Evolutionary conservation across 2,797 vertebrate species (phyloP).

Genomic region (Phoeniculus purpureus): DNA sequence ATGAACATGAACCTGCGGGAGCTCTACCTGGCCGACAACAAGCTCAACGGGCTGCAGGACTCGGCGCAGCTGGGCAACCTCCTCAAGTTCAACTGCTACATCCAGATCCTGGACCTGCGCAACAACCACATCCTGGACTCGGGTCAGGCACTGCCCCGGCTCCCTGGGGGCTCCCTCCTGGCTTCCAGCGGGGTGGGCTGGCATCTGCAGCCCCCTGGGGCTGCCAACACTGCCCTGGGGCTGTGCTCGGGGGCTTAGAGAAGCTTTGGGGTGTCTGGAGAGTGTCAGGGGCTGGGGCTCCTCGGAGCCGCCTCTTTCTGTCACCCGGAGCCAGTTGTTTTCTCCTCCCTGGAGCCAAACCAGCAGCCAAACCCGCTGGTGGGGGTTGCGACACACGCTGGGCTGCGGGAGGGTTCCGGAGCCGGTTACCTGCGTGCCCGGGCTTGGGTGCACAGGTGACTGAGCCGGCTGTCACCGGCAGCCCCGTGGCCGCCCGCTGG

Average conservation of each 20-base stretch:
- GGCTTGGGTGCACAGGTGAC: no score
- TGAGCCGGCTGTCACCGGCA: no score
- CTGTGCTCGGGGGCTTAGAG: no score
- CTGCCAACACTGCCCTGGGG: no score
- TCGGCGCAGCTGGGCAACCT: conserved; percentile 93
- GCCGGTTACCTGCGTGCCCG: no score
- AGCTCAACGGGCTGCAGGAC: conserved; percentile 92
- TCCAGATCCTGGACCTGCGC: conserved; percentile 92
- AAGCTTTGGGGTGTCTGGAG: no score
- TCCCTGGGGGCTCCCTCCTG: no score
- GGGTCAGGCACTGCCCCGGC: conserved; percentile 66
- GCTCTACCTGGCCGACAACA: conserved; percentile 94
- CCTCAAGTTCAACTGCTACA: conserved; percentile 93
- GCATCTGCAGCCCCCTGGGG: no score
- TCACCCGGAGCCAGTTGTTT: no score
- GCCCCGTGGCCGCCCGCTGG: no score
- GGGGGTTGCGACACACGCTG: no score
- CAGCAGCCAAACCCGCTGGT: background rate
- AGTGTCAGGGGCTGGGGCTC: background rate
- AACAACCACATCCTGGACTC: conserved; percentile 95
- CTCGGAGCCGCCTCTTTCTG: accelerated
- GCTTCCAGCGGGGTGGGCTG: background rate
- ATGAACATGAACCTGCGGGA: conserved; percentile 95
- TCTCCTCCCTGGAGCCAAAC: background rate
- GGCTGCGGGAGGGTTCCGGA: no score